Conservation (phyloP, 2,888 invertebrate genomes). For the Trilocha varians region DNA sequence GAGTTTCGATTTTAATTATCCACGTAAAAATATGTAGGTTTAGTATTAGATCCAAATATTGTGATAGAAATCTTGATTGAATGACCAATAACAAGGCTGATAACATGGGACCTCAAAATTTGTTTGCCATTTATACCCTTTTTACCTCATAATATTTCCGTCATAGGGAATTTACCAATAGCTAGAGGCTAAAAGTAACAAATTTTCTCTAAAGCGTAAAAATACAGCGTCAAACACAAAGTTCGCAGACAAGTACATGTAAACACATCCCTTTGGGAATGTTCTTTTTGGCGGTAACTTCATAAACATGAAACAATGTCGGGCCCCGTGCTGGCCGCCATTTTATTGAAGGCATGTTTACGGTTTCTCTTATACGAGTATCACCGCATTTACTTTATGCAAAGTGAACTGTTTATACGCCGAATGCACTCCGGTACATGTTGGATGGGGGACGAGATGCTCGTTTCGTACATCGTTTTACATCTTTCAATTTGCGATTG, state of each 20-base stretch:
- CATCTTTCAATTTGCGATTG: background rate
- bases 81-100: too few species aligned
- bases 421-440: slow-evolving; percentile 9
- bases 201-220: background rate
- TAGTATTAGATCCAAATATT: too few species aligned
- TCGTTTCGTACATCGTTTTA: background rate
- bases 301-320: slow-evolving; percentile 46
- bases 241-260: too few species aligned
- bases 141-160: too few species aligned
- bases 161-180: too few species aligned
- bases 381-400: slow-evolving; percentile 26
- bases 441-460: slow-evolving; percentile 6
- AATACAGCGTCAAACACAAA: too few species aligned
- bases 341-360: slow-evolving; percentile 51
- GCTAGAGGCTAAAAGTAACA: background rate
- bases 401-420: slow-evolving; percentile 15
- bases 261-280: slow-evolving; percentile 24
- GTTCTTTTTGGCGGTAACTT: slow-evolving; percentile 43
- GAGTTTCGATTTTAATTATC: background rate
- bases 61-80: too few species aligned
- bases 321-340: slow-evolving; percentile 30
- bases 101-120: too few species aligned
- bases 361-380: slow-evolving; percentile 27
- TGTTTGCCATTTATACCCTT: too few species aligned
- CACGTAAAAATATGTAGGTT: background rate